These are phyloP conservation scores for Heliconius ismenius DNA, from an alignment of 2,888 invertebrate genomes.

Conservation along the genomic window DNA sequence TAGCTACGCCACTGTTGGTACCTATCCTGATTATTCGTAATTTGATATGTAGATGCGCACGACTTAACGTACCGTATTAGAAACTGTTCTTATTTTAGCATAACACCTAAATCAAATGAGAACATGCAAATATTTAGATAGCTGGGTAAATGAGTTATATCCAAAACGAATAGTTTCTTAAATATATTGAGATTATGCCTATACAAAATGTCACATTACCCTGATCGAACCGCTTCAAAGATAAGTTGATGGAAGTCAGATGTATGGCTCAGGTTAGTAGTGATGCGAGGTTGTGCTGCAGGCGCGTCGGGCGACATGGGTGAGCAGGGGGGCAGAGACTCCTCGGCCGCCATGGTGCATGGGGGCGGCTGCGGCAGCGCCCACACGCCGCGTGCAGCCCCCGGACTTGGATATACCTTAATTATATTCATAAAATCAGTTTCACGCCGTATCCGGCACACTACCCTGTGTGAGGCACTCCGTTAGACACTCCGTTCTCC, in stretches of 20 bases:
- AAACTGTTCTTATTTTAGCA: background rate
- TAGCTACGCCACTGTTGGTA: no score
- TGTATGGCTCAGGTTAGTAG: slow-evolving; percentile 67
- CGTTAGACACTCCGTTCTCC: no score
- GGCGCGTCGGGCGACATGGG: slow-evolving; percentile 75
- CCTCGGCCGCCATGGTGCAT: slow-evolving; percentile 89
- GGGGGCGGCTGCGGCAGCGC: slow-evolving; percentile 90
- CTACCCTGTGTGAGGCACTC: no score
- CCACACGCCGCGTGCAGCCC: slow-evolving; percentile 95
- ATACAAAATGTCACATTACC: slow-evolving; percentile 72
- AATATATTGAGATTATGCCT: background rate
- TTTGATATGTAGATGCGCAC: background rate
- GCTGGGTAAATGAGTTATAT: background rate
- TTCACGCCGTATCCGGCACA: no score
- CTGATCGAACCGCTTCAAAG: slow-evolving; percentile 92
- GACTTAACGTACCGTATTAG: background rate
- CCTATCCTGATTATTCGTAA: background rate
- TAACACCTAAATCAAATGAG: background rate
- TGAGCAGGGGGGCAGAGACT: slow-evolving; percentile 74
- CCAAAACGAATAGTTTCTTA: background rate
- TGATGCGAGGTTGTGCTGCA: slow-evolving; percentile 66
- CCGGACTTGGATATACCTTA: slow-evolving; percentile 91
- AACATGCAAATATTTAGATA: background rate
- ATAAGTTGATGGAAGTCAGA: slow-evolving; percentile 85
- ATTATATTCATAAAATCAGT: background rate